Evolutionary conservation across 2,797 vertebrate species (phyloP).

Genomic region (Labeo calbasu): DNA sequence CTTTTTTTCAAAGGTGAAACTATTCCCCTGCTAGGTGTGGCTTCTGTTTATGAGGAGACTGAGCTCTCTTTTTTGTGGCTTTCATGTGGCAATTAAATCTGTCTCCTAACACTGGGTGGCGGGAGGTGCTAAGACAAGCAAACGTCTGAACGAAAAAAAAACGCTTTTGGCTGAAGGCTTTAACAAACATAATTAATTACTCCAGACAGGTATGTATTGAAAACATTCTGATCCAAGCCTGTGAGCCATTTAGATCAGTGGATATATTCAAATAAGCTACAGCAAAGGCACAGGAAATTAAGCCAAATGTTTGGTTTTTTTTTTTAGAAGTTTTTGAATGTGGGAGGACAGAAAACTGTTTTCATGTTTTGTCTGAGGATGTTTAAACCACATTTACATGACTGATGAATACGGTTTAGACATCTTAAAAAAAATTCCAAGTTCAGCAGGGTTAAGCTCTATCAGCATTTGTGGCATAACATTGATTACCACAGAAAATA

Average conservation of each 20-base stretch:
- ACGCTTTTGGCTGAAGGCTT: slow-evolving; percentile 75
- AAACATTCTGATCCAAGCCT: slow-evolving; percentile 71
- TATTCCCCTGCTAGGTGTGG: slow-evolving; percentile 82
- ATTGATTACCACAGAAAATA: background rate
- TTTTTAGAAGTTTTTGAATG: background rate
- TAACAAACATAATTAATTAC: slow-evolving; percentile 91
- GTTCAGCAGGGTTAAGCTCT: background rate
- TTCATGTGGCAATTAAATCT: slow-evolving; percentile 85
- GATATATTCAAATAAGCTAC: slow-evolving; percentile 69
- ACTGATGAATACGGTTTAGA: background rate
- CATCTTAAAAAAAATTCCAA: background rate
- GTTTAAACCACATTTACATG: slow-evolving; percentile 10
- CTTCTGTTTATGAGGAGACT: slow-evolving; percentile 81
- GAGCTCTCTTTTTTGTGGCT: slow-evolving; percentile 84
- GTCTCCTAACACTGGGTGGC: slow-evolving; percentile 82
- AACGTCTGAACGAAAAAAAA: slow-evolving; percentile 62
- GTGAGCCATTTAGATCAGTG: slow-evolving; percentile 72
- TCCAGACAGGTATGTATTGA: slow-evolving; percentile 84
- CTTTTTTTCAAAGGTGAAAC: slow-evolving; percentile 81
- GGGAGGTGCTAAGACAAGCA: slow-evolving; percentile 79
- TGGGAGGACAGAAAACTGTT: background rate
- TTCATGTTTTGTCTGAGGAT: slow-evolving; percentile 3
- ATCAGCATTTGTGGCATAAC: slow-evolving; percentile 4
- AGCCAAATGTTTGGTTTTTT: background rate
- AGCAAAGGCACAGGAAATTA: slow-evolving; percentile 53